These are phyloP conservation scores for Mus spicilegus DNA, from an alignment of 2,113 vertebrate genomes.

Conservation along the genomic window DNA sequence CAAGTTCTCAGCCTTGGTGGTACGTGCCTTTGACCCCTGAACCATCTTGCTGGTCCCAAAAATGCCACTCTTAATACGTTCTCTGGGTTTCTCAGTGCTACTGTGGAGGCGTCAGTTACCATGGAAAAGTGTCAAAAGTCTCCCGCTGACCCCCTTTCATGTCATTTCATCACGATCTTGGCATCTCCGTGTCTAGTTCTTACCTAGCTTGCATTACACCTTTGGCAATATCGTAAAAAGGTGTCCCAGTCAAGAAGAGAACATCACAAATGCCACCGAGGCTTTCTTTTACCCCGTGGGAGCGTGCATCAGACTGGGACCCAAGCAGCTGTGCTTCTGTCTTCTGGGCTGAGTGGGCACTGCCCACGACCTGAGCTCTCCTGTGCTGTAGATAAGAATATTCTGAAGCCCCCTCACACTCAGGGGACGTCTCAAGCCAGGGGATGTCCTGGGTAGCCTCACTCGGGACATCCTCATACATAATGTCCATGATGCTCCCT, in stretches of 20 bases:
- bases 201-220: neutral
- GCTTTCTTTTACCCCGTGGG: neutral
- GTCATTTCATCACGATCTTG: neutral
- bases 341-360: neutral
- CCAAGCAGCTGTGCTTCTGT: neutral
- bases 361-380: no score
- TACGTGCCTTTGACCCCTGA: neutral
- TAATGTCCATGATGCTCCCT: rapidly evolving
- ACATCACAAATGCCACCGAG: neutral
- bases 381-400: neutral
- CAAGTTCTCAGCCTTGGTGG: neutral
- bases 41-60: neutral
- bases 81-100: neutral
- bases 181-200: neutral
- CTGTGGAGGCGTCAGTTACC: neutral
- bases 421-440: neutral
- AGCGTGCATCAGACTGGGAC: neutral
- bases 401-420: neutral
- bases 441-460: neutral
- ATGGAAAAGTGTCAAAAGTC: neutral
- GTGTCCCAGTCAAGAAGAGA: neutral
- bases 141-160: neutral
- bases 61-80: neutral
- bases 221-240: conserved; percentile 12
- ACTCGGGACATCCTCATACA: neutral